A percentile compares a stretch with the other conserved stretches of the same genome.
Conservation (phyloP, 2,113 vertebrate genomes). For the Puffinus mauretanicus region DNA sequence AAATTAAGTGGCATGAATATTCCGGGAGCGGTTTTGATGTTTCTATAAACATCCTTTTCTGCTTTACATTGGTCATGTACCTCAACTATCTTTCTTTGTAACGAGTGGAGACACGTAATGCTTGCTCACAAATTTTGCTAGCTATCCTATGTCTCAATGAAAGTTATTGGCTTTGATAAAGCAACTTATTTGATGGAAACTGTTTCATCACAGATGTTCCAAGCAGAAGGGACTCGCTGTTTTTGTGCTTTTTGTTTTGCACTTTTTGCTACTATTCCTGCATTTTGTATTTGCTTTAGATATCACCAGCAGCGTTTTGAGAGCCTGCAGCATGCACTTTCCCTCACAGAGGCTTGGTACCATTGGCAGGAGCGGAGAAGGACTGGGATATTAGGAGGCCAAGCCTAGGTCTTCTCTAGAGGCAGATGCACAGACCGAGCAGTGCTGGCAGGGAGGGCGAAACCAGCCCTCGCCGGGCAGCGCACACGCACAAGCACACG, state of each 20-base stretch:
- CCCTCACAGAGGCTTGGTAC: no score
- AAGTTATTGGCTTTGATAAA: not conserved
- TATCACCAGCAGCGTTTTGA: no score
- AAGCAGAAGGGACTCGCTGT: not conserved
- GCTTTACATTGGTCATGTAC: rapidly evolving
- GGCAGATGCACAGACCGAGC: no score
- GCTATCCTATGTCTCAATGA: not conserved
- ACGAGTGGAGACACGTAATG: rapidly evolving
- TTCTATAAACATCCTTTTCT: no score
- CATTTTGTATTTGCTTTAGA: not conserved
- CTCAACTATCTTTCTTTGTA: not conserved
- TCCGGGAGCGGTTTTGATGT: not conserved
- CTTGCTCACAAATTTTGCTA: not conserved
- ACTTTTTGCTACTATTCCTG: not conserved
- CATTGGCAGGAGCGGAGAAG: not conserved
- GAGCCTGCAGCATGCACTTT: rapidly evolving
- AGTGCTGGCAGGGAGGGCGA: not conserved
- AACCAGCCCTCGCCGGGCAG: not conserved
- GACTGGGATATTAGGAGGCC: not conserved
- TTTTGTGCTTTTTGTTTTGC: not conserved
- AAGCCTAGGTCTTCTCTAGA: no score
- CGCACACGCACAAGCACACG: not conserved
- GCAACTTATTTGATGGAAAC: not conserved
- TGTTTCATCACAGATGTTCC: not conserved
- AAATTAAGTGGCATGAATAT: not conserved